A percentile compares a stretch with the other conserved stretches of the same genome.
These are phyloP conservation scores for Cyprinus carpio DNA, from an alignment of 2,113 vertebrate species.

Conservation along the genomic window DNA sequence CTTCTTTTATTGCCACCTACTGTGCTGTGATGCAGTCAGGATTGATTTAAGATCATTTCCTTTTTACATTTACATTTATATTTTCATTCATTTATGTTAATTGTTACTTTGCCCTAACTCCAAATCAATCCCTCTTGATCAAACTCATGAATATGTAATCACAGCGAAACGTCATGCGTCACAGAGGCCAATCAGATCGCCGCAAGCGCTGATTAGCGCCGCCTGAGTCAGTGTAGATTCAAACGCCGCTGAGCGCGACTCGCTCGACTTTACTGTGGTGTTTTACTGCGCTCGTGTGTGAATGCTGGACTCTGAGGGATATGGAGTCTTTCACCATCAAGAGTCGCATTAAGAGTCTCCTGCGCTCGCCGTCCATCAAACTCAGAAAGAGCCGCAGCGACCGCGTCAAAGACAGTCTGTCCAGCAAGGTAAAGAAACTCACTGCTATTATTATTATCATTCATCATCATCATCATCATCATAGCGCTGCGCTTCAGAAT, in stretches of 20 bases:
- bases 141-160: not conserved
- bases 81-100: no score
- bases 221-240: not conserved
- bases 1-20: no score
- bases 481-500: not conserved
- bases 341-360: constrained; percentile 69
- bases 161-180: not conserved
- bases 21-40: no score
- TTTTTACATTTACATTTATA: no score
- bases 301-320: constrained; percentile 45
- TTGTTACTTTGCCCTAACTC: no score
- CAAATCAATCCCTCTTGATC: not conserved
- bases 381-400: constrained; percentile 50
- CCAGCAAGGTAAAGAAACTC: constrained; percentile 59
- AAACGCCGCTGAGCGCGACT: not conserved
- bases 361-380: constrained; percentile 66
- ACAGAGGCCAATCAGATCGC: not conserved
- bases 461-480: not conserved
- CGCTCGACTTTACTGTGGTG: not conserved
- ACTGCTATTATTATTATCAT: no score
- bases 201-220: not conserved
- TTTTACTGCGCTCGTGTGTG: not conserved
- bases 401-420: constrained; percentile 47
- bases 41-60: no score
- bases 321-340: constrained; percentile 68